Conservation (phyloP, 2,797 vertebrate genomes). For the Smutsia gigantea region DNA sequence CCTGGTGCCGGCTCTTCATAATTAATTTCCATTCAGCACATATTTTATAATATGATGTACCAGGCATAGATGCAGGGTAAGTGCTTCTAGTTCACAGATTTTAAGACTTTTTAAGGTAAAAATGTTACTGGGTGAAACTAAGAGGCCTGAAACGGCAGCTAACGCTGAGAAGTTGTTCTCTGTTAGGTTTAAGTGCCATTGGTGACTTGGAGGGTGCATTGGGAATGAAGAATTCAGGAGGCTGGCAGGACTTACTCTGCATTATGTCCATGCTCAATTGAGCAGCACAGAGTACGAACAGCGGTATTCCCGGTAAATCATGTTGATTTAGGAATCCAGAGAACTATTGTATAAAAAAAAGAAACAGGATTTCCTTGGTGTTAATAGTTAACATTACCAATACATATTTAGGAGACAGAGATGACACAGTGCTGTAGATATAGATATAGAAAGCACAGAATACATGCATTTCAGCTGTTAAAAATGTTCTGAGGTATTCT, state of each 20-base stretch:
- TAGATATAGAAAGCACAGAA: not conserved
- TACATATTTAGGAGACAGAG: conserved; percentile 21
- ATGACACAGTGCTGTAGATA: not conserved
- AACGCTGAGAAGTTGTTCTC: not conserved
- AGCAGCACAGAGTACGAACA: not conserved
- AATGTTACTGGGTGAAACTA: not conserved
- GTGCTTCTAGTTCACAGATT: not conserved
- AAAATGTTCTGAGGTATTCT: not conserved
- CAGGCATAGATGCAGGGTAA: not conserved
- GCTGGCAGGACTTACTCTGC: not conserved
- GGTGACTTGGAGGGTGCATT: not conserved
- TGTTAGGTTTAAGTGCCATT: not conserved
- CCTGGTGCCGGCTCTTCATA: not conserved
- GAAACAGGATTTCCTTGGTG: not conserved
- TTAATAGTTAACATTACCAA: not conserved
- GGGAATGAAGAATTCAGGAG: not conserved
- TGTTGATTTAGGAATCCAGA: not conserved
- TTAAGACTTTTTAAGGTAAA: not conserved
- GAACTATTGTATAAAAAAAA: not conserved
- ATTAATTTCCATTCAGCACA: conserved; percentile 23
- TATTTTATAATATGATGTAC: not conserved
- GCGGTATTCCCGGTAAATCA: not conserved
- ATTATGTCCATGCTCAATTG: not conserved
- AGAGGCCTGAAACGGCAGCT: not conserved
- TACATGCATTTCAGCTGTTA: not conserved